Conservation (phyloP, 2,888 invertebrate genomes). For the Ectemnius cavifrons region DNA sequence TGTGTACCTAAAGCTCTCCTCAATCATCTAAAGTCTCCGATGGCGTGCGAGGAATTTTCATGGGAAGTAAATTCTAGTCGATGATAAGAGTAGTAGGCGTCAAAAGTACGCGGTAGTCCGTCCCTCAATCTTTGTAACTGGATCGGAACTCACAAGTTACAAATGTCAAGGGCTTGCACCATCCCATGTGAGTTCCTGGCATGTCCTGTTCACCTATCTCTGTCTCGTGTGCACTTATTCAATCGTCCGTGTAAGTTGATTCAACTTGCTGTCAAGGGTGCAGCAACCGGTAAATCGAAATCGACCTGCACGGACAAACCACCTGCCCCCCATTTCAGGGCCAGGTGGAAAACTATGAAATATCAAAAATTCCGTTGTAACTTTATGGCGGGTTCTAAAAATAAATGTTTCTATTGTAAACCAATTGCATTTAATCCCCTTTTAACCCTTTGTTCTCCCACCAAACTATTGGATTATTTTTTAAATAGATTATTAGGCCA, state of each 20-base stretch:
- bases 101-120: no score
- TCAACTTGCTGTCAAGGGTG: slow-evolving; percentile 20
- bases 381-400: slow-evolving; percentile 70
- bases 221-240: slow-evolving; percentile 74
- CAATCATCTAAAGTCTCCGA: slow-evolving; percentile 50
- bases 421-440: no score
- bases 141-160: background rate
- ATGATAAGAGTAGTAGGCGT: no score
- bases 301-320: slow-evolving; percentile 53
- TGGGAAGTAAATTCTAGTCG: no score
- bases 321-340: slow-evolving; percentile 38
- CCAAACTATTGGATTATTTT: no score
- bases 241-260: slow-evolving; percentile 60
- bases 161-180: slow-evolving; percentile 5
- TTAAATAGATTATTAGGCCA: no score
- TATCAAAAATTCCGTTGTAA: slow-evolving; percentile 72
- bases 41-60: slow-evolving; percentile 31
- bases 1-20: slow-evolving; percentile 41
- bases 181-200: slow-evolving; percentile 39
- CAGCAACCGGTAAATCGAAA: slow-evolving; percentile 9
- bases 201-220: slow-evolving; percentile 66
- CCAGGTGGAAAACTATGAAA: slow-evolving; percentile 61
- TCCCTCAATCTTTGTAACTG: no score
- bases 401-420: slow-evolving; percentile 76
- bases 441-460: no score